Conservation (phyloP, 2,797 vertebrate species). For the Chelonia mydas region DNA sequence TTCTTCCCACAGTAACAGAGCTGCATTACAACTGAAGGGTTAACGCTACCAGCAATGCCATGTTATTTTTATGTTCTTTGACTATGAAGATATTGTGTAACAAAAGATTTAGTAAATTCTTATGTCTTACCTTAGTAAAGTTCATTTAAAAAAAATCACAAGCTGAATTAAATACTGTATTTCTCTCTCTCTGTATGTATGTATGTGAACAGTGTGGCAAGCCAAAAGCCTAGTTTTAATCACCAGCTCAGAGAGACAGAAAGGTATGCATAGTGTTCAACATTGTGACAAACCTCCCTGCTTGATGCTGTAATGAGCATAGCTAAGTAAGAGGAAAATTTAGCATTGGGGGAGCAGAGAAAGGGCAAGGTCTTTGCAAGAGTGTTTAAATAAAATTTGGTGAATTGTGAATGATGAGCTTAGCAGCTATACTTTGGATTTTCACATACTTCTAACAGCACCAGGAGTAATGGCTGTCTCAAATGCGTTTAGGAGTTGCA, state of each 20-base stretch:
- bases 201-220: no score
- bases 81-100: not conserved
- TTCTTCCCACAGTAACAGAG: not conserved
- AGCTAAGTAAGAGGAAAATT: not conserved
- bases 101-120: not conserved
- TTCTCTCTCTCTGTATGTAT: not conserved
- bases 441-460: not conserved
- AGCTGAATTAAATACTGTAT: not conserved
- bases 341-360: not conserved
- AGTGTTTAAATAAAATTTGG: not conserved
- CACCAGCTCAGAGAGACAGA: not conserved
- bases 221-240: no score
- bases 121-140: not conserved
- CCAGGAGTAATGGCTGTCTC: not conserved
- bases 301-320: not conserved
- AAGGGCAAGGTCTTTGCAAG: not conserved
- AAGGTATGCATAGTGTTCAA: not conserved
- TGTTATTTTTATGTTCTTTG: not conserved
- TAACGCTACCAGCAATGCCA: not conserved
- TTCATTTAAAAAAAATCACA: not conserved
- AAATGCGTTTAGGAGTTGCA: not conserved
- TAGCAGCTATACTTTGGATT: not conserved
- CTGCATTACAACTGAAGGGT: not conserved
- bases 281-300: not conserved
- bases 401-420: not conserved